phyloP scores from a whole-genome alignment of 2,797 vertebrate species.

The Pachyuromys duprasi region DNA sequence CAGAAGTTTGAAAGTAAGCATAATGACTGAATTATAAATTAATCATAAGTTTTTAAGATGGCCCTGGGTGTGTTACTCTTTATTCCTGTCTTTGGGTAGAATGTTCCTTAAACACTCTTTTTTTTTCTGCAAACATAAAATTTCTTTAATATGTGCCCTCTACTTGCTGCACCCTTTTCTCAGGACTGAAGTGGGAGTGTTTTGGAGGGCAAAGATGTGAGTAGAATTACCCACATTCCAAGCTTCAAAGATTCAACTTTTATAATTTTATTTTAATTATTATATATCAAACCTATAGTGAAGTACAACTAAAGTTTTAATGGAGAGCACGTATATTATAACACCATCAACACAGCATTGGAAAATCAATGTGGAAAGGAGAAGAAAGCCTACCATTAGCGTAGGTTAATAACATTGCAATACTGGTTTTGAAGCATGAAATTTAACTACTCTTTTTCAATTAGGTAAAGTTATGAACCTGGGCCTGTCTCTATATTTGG shows the following conservation, averaged over 20 bases:
- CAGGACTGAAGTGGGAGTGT: neutral
- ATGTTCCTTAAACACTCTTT: neutral
- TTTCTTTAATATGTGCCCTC: neutral
- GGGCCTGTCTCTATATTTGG: neutral
- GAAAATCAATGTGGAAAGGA: conserved; percentile 6
- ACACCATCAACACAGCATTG: neutral
- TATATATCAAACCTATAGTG: neutral
- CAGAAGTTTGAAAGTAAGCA: conserved; percentile 61
- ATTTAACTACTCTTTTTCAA: conserved; percentile 14
- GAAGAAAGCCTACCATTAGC: neutral
- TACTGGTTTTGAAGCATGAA: neutral
- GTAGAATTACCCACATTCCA: neutral
- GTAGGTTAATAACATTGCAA: neutral
- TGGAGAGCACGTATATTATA: neutral
- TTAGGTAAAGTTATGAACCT: conserved; percentile 1
- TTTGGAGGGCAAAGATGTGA: neutral
- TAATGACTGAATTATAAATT: conserved; percentile 70
- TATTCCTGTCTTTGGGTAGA: conserved; percentile 36
- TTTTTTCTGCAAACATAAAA: neutral
- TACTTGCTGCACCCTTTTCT: neutral
- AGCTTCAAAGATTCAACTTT: neutral
- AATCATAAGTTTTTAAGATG: conserved; percentile 67
- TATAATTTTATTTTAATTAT: conserved; percentile 55
- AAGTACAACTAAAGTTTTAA: neutral
- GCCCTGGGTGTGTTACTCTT: conserved; percentile 37